These are phyloP conservation scores for Patella caerulea DNA, from an alignment of 2,888 invertebrate species.

Conservation along the genomic window DNA sequence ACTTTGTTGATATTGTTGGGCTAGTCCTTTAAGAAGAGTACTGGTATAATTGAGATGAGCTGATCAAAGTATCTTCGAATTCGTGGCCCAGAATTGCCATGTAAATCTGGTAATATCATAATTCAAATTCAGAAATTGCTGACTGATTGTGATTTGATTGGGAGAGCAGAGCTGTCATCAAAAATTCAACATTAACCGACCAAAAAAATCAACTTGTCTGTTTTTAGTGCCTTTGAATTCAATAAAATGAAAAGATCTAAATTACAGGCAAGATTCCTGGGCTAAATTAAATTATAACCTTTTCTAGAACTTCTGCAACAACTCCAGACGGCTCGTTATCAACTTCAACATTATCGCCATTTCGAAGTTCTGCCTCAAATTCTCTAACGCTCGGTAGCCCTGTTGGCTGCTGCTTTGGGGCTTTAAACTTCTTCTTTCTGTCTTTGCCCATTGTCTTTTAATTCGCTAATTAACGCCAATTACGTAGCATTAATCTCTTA, in stretches of 20 bases:
- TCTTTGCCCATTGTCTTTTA: conserved; percentile 53
- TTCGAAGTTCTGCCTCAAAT: conserved; percentile 40
- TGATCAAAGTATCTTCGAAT: too few species aligned
- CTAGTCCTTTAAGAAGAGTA: too few species aligned
- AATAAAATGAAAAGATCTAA: neutral
- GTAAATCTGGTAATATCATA: too few species aligned
- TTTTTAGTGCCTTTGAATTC: neutral
- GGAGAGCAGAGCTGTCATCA: too few species aligned
- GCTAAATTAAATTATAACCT: conserved; percentile 15
- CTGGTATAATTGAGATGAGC: too few species aligned
- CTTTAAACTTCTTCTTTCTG: conserved; percentile 54
- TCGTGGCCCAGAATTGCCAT: too few species aligned
- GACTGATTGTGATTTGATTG: too few species aligned
- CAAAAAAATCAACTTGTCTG: too few species aligned
- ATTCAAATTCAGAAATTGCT: too few species aligned
- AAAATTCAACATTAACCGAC: too few species aligned
- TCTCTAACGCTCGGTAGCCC: conserved; percentile 53
- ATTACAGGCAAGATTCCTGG: neutral
- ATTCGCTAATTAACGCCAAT: neutral
- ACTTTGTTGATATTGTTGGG: too few species aligned
- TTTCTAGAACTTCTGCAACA: conserved; percentile 23
- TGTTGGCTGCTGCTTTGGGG: conserved; percentile 48
- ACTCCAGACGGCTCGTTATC: conserved; percentile 9
- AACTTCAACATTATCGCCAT: conserved; percentile 21
- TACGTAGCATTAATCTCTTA: neutral